phyloP scores from a whole-genome alignment of 37 sponge, comb jelly and placozoan species.

The Aphrocallistes beatrix region DNA sequence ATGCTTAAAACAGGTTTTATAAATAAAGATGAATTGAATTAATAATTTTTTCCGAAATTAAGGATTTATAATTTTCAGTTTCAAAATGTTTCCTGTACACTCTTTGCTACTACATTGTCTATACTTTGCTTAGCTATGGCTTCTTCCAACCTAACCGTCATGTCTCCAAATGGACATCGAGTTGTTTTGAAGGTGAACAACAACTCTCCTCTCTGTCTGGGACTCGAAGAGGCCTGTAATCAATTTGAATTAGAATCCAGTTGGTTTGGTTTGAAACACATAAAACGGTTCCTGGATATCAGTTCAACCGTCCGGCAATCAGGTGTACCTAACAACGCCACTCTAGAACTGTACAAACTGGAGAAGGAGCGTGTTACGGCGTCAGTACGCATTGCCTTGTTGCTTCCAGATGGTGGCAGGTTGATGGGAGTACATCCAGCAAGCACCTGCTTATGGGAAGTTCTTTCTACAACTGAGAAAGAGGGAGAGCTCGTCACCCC shows the following conservation, averaged over 20 bases:
- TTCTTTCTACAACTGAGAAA: not conserved
- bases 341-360: not conserved
- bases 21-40: too few species aligned
- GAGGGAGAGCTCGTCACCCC: not conserved
- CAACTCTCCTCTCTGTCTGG: not conserved
- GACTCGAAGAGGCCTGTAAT: not conserved
- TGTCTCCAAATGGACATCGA: not conserved
- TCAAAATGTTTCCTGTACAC: too few species aligned
- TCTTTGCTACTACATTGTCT: not conserved
- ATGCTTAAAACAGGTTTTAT: too few species aligned
- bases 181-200: not conserved
- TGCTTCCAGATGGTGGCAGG: not conserved
- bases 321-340: not conserved
- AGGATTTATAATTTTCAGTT: too few species aligned
- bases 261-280: not conserved
- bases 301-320: conserved; percentile 1
- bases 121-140: not conserved
- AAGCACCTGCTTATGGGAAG: not conserved
- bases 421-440: not conserved
- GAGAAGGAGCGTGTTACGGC: not conserved
- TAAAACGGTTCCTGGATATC: not conserved
- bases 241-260: not conserved
- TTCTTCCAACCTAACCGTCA: not conserved
- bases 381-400: not conserved
- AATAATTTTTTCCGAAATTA: too few species aligned